These are phyloP conservation scores for Enteromius fasciolatus DNA, from an alignment of 2,797 vertebrate species.

Conservation along the genomic window DNA sequence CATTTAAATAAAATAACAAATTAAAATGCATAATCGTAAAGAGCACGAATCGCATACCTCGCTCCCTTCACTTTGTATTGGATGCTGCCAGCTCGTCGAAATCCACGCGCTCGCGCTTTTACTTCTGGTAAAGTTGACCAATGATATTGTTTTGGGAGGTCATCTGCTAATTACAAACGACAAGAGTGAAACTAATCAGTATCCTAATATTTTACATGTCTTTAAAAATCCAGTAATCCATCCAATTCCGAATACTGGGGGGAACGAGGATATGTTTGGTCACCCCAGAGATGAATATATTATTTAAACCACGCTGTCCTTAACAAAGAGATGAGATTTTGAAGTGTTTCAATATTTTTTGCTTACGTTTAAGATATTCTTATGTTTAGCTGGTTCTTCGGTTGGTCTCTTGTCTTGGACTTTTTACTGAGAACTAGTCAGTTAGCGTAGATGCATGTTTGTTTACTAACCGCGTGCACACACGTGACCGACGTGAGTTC, in stretches of 20 bases:
- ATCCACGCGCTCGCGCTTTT: background rate
- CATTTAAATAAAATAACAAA: background rate
- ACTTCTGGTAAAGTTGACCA: background rate
- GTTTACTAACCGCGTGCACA: background rate
- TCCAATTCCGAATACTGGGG: background rate
- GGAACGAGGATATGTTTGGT: background rate
- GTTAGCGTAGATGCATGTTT: background rate
- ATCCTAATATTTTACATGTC: background rate
- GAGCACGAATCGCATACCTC: background rate
- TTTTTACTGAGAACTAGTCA: background rate
- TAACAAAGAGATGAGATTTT: background rate
- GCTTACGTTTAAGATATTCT: background rate
- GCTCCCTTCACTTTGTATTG: background rate
- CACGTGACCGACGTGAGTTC: background rate
- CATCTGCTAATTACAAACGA: background rate
- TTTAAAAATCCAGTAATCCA: background rate
- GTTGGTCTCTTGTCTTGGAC: background rate
- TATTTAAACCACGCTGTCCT: background rate
- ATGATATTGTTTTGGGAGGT: background rate
- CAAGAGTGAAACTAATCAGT: background rate
- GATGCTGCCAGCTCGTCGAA: background rate
- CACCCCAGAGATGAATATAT: background rate
- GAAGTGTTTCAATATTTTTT: background rate
- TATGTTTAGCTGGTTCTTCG: background rate
- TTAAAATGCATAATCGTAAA: background rate